Evolutionary conservation across 53 echinoderm and acorn worm genomes (phyloP), one percentile per base, ranked within the genome.

Genomic region (Temnopleurus reevesii): DNA sequence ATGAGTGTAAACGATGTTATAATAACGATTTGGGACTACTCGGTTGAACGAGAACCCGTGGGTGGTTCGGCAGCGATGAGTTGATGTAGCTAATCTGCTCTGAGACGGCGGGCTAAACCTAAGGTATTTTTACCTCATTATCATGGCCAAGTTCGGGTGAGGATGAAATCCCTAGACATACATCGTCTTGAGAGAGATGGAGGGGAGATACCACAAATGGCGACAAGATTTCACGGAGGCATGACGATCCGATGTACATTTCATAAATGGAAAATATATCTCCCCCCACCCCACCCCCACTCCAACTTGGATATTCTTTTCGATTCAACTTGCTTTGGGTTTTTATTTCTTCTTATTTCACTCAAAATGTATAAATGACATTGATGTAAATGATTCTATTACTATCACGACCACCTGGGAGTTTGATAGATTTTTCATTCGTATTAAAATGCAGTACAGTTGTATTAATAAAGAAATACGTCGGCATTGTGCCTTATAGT

Each of bases 1-100:
- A 60, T 45, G 12, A 17, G 85, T 41, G 41, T 85, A 85, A 85
- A 85, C 85, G 85, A 85, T 85, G 85, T 60, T 85, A 85, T 85
- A 85, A 85, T 85, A 85, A 59, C 85, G 85, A 85, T 60, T 85
- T 85, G 45, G 46, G 46, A 87, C 71, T 87, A 6, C 88, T 64
- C 49, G 88, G 66, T 87, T 66, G 88, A 66, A 87, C 66, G 88
- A 47, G 71, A 51, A 29, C 35, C 66, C 34, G 88, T 87, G 88
- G 88, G 88, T 87, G 88, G 88, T 31, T 64, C 71, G 88, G 51
- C 8, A 66, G 46, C 34, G 53, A 18, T n/a, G 51, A 87, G 88
- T 87, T 87, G 88, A 66, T 66, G 88, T 87, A 66, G 88, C 71
- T 87, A 66, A 87, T 45, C 88, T 51, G 49, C 30, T 4, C 88